phyloP scores from a whole-genome alignment of 2,888 invertebrate genomes.

The Hemithea aestivaria region DNA sequence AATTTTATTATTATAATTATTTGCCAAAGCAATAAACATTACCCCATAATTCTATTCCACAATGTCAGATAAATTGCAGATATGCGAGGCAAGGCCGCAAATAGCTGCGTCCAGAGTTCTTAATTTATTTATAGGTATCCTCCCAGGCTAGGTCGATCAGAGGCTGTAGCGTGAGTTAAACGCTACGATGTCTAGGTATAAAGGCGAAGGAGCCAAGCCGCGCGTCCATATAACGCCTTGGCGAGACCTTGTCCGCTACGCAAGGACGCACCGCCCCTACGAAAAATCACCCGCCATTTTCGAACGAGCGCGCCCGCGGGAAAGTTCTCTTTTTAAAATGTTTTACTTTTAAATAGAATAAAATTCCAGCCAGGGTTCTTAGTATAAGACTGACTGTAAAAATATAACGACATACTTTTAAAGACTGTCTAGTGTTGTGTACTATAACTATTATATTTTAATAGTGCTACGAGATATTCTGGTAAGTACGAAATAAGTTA shows the following conservation, averaged over 20 bases:
- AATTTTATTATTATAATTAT: too few relatives aligned
- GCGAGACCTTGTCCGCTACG: slow-evolving; percentile 69
- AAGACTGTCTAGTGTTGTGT: too few relatives aligned
- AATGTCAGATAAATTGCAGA: slow-evolving; percentile 19
- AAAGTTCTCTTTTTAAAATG: slow-evolving; percentile 48
- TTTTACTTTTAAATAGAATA: slow-evolving; percentile 25
- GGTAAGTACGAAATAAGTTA: slow-evolving; percentile 5
- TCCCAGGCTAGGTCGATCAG: slow-evolving; percentile 26
- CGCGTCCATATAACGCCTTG: slow-evolving; percentile 62
- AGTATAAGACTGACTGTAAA: not conserved
- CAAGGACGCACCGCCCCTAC: slow-evolving; percentile 73
- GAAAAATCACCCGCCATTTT: slow-evolving; percentile 65
- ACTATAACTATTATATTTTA: too few relatives aligned
- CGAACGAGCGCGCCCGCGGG: slow-evolving; percentile 57
- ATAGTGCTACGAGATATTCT: slow-evolving; percentile 6
- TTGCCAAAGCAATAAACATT: too few relatives aligned
- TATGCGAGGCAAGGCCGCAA: slow-evolving; percentile 9
- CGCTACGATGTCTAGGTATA: slow-evolving; percentile 60
- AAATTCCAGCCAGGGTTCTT: slow-evolving; percentile 19
- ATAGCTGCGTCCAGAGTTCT: slow-evolving; percentile 16
- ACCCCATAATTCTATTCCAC: slow-evolving; percentile 4
- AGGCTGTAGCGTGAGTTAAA: slow-evolving; percentile 37
- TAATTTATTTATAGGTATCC: slow-evolving; percentile 31
- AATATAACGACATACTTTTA: not conserved
- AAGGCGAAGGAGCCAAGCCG: slow-evolving; percentile 61